Evolutionary conservation across 2,888 invertebrate species (phyloP), one percentile per base, ranked within the genome.

Genomic region (Machimus rusticus): DNA sequence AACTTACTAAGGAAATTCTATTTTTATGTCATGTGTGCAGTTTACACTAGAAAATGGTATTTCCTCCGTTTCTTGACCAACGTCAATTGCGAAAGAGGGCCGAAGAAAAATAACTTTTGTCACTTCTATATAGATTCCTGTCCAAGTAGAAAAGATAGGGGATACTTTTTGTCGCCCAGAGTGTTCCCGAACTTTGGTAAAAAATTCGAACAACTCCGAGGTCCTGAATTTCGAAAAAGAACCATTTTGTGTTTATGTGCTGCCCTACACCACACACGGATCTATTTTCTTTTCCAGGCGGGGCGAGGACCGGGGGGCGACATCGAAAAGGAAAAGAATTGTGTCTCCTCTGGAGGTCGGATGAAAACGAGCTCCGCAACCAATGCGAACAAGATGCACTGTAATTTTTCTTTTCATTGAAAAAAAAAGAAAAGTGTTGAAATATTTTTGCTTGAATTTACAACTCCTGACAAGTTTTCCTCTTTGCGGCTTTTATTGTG

Each of bases 391-490:
- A 81, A 51, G 81, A 81, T 43, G 51, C 51, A 55, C 51, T 81
- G 81, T 81, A 81, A 81, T 43, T 81, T 81, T 81, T 81, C 31
- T 81, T 79, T 79, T 46, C 39, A 76, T 37, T 76, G 76, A n/a
- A 76, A 76, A 51, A 51, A 51, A 51, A 51, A 16, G n/a, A 46
- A 14, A 76, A 37, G 39, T 76, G 76, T 9, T 76, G 37, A 76
- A 76, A 81, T 51, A 81, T 81, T 81, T 81, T 81, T 81, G 55
- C 81, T 81, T 81, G 81, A 46, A 81, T 81, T 81, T 81, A 81
- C 51, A 81, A 81, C 81, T 81, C 51, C 46, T 81, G 55, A 81
- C 81, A 81, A 81, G 81, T 81, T 81, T 81, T 81, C 79, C 79
- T 79, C 76, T 79, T 79, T 79, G 79, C 79, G 79, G 46, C 19